Base-by-base conservation (phyloP, 2,113 vertebrate species). In the Sardina pilchardus region DNA sequence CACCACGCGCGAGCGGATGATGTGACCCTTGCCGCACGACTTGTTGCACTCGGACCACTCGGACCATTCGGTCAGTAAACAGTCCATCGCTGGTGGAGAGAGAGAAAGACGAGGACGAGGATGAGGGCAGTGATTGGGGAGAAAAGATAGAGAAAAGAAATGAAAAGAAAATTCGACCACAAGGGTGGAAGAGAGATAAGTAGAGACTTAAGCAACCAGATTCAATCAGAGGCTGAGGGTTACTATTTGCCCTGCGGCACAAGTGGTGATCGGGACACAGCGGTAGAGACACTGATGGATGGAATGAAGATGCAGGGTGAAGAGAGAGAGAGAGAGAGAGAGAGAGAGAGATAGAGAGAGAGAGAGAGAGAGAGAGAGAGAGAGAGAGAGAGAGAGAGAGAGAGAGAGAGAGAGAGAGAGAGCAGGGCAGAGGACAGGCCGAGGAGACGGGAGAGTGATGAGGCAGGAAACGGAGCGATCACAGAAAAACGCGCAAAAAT, bases 41-140 rank as follows among this genome's bases (percentile, higher is more conserved):
- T 98, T 99, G 82, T 98, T 99, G 90, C 98, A 99, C 91, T 99
- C 97, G 0, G 98, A 98, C 98, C 98, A 99, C 78, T 98, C 97
- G 0, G 97, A 96, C 98, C 98, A 99, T 86, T 98, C 97, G 0
- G 96, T 96, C 90, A 99, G 94, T 88, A 96, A 90, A 81, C 98
- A 99, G 93, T 98, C 94, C 0, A 96, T 97, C 34, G 98, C 98
- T 99, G 56, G 87, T 36, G 86, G 83, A 82, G 30, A 0, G 86
- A 0, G 83, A 36, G n/a, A n/a, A n/a, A 14, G 43, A 80, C 34
- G 12, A n/a, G 34, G n/a, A 30, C 0, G 67, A 26, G 44, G 26
- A 42, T n/a, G n/a, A 19, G 43, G 24, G 24, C 43, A n/a, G 45
- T 7, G 17, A 63, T 24, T 8, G 56, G n/a, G 9, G 7, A 30